phyloP scores from a whole-genome alignment of 1,140 invertebrate genomes.

The Cydia strobilella region DNA sequence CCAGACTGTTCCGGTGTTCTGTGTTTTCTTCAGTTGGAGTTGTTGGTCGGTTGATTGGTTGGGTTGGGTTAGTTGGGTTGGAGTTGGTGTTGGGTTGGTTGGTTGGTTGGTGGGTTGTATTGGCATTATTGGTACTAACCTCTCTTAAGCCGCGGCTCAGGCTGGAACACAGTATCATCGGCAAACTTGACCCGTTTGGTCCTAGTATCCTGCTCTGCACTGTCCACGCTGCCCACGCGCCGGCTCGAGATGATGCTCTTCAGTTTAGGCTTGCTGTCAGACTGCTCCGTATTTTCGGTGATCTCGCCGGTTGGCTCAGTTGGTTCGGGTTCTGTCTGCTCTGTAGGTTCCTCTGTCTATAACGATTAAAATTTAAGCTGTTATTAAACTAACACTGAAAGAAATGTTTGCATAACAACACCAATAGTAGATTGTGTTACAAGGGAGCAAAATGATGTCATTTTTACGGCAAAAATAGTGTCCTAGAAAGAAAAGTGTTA shows the following conservation, averaged over 20 bases:
- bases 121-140: too few relatives aligned
- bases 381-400: background rate
- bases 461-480: too few relatives aligned
- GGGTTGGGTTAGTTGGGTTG: too few relatives aligned
- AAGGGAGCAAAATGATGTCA: too few relatives aligned
- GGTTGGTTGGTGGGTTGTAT: too few relatives aligned
- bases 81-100: too few relatives aligned
- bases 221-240: conserved; percentile 64
- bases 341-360: conserved; percentile 5
- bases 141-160: conserved; percentile 55
- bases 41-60: too few relatives aligned
- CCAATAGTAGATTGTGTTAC: too few relatives aligned
- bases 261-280: conserved; percentile 56
- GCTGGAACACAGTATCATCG: conserved; percentile 66
- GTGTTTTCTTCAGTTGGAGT: conserved; percentile 8
- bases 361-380: background rate
- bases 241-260: conserved; percentile 66
- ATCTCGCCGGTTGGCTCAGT: background rate
- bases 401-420: background rate
- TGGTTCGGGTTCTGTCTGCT: conserved; percentile 39
- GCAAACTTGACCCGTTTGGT: conserved; percentile 67
- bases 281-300: conserved; percentile 50
- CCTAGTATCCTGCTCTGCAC: conserved; percentile 65
- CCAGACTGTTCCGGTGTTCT: conserved; percentile 52
- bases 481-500: too few relatives aligned